Percentiles rank a stretch among this genome's conserved stretches.
These are phyloP conservation scores for Trinectes maculatus DNA, from an alignment of 2,113 vertebrate genomes.

Conservation along the genomic window DNA sequence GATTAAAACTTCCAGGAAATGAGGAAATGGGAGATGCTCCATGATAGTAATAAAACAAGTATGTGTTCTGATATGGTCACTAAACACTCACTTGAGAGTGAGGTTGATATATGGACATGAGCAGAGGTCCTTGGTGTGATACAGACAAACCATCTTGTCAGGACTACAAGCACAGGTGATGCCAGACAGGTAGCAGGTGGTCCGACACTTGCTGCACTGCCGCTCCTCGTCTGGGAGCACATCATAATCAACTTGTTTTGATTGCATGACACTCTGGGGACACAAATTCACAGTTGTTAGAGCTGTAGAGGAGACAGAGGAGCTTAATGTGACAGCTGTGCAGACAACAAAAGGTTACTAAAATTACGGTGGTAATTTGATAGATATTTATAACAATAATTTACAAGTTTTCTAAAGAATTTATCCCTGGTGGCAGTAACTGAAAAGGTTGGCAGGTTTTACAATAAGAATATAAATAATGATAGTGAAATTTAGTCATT, in stretches of 20 bases:
- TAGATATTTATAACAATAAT: no score
- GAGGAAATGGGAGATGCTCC: not conserved
- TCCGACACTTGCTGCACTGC: constrained; percentile 93
- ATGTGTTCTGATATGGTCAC: constrained; percentile 16
- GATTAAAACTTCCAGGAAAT: no score
- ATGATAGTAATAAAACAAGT: not conserved
- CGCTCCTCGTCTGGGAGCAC: constrained; percentile 92
- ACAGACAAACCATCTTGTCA: constrained; percentile 87
- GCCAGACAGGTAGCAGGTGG: constrained; percentile 97
- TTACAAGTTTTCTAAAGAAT: no score
- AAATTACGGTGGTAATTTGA: no score
- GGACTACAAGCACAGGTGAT: constrained; percentile 91
- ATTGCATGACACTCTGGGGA: constrained; percentile 88
- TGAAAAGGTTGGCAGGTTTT: no score
- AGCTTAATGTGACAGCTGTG: constrained; percentile 35
- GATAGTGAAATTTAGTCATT: not conserved
- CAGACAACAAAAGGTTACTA: not conserved
- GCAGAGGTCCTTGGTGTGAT: constrained; percentile 89
- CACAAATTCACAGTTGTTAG: constrained; percentile 35
- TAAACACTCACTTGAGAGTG: constrained; percentile 87
- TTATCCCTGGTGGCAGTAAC: no score
- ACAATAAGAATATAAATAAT: no score
- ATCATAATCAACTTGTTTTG: constrained; percentile 88
- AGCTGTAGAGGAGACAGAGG: constrained; percentile 1
- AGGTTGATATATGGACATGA: constrained; percentile 86